phyloP scores from a whole-genome alignment of 1,140 invertebrate species.

The Drosophila dunni region DNA sequence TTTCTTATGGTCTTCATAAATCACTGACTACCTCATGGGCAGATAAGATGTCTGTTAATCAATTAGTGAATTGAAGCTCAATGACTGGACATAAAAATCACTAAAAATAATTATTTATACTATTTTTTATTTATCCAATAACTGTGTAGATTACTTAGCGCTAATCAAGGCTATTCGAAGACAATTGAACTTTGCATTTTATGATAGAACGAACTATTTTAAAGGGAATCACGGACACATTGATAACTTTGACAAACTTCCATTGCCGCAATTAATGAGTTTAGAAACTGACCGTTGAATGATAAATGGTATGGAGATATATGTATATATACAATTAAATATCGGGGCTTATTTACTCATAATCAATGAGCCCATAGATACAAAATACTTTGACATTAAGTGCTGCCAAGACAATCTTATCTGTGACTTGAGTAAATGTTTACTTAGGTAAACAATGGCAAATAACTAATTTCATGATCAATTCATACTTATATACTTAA shows the following conservation, averaged over 20 bases:
- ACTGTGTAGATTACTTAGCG: neutral
- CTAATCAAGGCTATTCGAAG: constrained; percentile 11
- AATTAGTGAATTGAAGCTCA: constrained; percentile 32
- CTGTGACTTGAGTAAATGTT: constrained; percentile 57
- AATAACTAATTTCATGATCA: constrained; percentile 23
- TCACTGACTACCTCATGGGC: constrained; percentile 7
- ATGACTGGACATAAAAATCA: constrained; percentile 4
- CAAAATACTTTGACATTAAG: constrained; percentile 51
- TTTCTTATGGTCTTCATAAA: constrained; percentile 29
- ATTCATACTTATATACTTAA: neutral
- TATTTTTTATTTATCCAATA: constrained; percentile 54
- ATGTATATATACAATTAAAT: constrained; percentile 53
- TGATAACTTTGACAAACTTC: constrained; percentile 66
- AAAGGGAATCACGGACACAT: constrained; percentile 23
- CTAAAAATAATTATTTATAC: too few species aligned
- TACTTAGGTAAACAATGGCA: constrained; percentile 39
- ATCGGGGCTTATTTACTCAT: constrained; percentile 63
- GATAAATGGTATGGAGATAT: constrained; percentile 32
- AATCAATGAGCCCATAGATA: constrained; percentile 51
- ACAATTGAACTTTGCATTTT: constrained; percentile 53
- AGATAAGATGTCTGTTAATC: constrained; percentile 56
- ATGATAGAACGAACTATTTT: constrained; percentile 12
- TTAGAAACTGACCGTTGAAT: constrained; percentile 48
- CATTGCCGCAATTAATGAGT: constrained; percentile 69
- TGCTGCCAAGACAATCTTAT: constrained; percentile 42